Evolutionary conservation across 2,888 invertebrate species (phyloP).

Genomic region (Xestia rhomboidea): DNA sequence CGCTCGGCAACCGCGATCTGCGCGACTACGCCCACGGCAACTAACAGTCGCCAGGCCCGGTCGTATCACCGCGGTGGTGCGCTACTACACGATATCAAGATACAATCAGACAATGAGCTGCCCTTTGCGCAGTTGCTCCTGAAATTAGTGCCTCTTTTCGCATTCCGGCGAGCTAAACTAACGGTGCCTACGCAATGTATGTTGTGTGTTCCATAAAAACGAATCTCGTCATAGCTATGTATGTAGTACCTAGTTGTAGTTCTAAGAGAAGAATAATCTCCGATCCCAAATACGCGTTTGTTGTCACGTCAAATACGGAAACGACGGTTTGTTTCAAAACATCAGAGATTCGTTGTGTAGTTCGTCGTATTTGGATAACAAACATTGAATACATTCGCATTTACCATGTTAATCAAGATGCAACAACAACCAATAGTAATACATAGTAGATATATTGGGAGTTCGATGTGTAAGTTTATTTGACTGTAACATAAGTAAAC

Average conservation of each 20-base stretch:
- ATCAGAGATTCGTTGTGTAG: constrained; percentile 38
- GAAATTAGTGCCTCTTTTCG: constrained; percentile 61
- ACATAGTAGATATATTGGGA: constrained; percentile 33
- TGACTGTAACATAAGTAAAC: constrained; percentile 44
- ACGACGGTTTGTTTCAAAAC: constrained; percentile 12
- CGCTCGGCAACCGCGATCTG: constrained; percentile 94
- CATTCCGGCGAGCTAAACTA: constrained; percentile 56
- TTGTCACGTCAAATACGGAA: constrained; percentile 17
- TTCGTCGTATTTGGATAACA: constrained; percentile 37
- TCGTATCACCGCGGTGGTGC: constrained; percentile 35
- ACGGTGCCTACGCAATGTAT: constrained; percentile 53
- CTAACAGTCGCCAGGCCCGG: constrained; percentile 72
- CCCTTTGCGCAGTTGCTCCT: constrained; percentile 51
- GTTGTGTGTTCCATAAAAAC: constrained; percentile 50
- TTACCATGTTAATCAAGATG: constrained; percentile 53
- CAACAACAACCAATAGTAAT: too few relatives aligned
- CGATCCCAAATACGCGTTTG: constrained; percentile 28
- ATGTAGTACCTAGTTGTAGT: constrained; percentile 58
- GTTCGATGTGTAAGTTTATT: constrained; percentile 33
- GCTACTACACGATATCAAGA: constrained; percentile 48
- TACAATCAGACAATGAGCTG: constrained; percentile 48
- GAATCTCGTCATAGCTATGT: constrained; percentile 67
- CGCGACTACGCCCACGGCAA: constrained; percentile 93
- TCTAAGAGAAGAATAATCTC: constrained; percentile 52
- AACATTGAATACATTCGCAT: constrained; percentile 50